Evolutionary conservation across 2,113 vertebrate species (phyloP).

Genomic region (Eira barbara): DNA sequence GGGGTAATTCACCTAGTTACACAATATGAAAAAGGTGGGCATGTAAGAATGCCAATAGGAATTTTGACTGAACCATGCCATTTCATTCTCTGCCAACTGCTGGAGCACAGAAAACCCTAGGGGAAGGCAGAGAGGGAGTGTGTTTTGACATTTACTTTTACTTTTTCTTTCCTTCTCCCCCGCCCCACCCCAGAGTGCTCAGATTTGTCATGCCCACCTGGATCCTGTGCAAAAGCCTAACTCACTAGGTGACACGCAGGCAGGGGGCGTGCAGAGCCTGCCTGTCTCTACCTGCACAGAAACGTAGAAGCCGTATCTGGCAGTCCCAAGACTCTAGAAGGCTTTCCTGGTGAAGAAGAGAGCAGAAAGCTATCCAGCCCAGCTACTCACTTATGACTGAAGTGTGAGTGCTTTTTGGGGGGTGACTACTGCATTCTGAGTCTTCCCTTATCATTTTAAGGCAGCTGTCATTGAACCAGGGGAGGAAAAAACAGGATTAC

Average conservation of each 20-base stretch:
- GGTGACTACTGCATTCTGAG: not conserved
- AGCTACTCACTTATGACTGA: not conserved
- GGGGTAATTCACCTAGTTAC: not conserved
- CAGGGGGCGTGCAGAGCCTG: not conserved
- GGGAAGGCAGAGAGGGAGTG: not conserved
- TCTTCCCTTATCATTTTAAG: conserved; percentile 15
- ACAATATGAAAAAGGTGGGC: not conserved
- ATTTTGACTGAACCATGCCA: not conserved
- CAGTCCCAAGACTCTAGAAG: not conserved
- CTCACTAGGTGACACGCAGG: not conserved
- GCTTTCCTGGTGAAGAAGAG: not conserved
- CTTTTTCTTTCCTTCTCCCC: not conserved
- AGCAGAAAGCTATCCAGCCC: not conserved
- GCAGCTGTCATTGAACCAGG: not conserved
- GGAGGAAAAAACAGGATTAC: conserved; percentile 25
- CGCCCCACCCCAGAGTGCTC: not conserved
- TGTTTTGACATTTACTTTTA: not conserved
- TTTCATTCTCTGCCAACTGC: not conserved
- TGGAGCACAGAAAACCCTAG: not conserved
- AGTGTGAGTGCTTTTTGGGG: not conserved
- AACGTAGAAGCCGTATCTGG: not conserved
- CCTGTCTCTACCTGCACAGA: not conserved
- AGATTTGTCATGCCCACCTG: not conserved
- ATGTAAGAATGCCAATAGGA: not conserved
- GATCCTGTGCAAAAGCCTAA: not conserved